These are phyloP conservation scores for Notolabrus celidotus DNA, from an alignment of 2,797 vertebrate species.

Conservation along the genomic window DNA sequence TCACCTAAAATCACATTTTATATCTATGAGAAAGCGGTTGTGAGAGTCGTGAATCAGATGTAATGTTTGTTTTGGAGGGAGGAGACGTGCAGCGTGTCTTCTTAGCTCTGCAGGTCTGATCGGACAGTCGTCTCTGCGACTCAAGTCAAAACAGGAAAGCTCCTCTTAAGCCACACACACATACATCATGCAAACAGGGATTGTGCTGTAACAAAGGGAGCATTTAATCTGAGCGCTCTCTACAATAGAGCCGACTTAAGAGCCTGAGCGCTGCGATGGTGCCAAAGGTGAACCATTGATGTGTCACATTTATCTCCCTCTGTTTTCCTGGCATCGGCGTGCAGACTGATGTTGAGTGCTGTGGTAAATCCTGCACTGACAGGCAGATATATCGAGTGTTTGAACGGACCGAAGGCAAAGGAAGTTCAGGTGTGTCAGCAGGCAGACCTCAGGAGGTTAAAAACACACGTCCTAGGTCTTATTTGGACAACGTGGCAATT, in stretches of 20 bases:
- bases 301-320: constrained; percentile 54
- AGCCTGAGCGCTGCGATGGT: constrained; percentile 50
- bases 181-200: constrained; percentile 50
- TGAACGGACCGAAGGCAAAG: constrained; percentile 43
- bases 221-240: constrained; percentile 37
- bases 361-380: constrained; percentile 59
- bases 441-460: constrained; percentile 30
- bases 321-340: constrained; percentile 25
- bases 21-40: not conserved
- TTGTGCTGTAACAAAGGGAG: constrained; percentile 52
- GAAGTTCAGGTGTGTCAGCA: constrained; percentile 68
- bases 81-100: constrained; percentile 26
- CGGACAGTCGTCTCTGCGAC: constrained; percentile 45
- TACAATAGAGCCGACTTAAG: constrained; percentile 50
- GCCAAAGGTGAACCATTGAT: constrained; percentile 66
- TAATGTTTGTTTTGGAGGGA: constrained; percentile 41
- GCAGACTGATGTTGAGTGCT: constrained; percentile 52
- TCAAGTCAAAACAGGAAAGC: constrained; percentile 79
- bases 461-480: constrained; percentile 57
- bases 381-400: constrained; percentile 45
- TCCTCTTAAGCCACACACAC: constrained; percentile 24
- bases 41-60: constrained; percentile 13
- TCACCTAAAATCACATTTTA: constrained; percentile 22
- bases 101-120: constrained; percentile 51
- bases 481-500: constrained; percentile 65